phyloP scores from a whole-genome alignment of 1,140 invertebrate species.

The Penaeus chinensis region DNA sequence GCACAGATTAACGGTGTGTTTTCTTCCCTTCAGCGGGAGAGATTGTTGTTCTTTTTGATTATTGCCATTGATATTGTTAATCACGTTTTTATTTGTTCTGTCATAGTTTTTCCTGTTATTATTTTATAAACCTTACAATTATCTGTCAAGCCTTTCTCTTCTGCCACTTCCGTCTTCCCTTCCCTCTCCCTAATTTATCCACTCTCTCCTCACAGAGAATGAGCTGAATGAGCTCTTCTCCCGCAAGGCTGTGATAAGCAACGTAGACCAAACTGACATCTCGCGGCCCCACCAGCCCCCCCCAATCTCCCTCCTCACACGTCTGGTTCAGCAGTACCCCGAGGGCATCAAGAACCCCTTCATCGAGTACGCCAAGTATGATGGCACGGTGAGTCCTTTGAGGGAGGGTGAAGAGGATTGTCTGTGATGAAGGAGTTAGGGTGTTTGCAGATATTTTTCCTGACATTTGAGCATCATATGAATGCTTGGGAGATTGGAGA shows the following conservation, averaged over 20 bases:
- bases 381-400: conserved; percentile 78
- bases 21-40: too few relatives aligned
- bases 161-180: neutral
- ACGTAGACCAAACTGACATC: neutral
- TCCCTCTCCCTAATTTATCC: neutral
- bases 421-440: too few relatives aligned
- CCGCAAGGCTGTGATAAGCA: conserved; percentile 55
- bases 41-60: too few relatives aligned
- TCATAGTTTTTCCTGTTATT: too few relatives aligned
- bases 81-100: too few relatives aligned
- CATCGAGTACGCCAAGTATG: conserved; percentile 89
- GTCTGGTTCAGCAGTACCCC: conserved; percentile 47
- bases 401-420: neutral
- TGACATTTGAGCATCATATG: too few relatives aligned
- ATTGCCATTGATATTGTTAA: too few relatives aligned
- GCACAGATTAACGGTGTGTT: conserved; percentile 49
- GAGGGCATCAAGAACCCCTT: conserved; percentile 83
- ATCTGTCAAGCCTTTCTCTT: too few relatives aligned
- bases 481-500: too few relatives aligned
- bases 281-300: neutral
- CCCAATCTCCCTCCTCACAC: conserved; percentile 45
- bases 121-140: too few relatives aligned
- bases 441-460: too few relatives aligned
- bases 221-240: conserved; percentile 56
- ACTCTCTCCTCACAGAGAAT: conserved; percentile 38